These are phyloP conservation scores for Phrynosoma platyrhinos DNA, from an alignment of 2,113 vertebrate genomes.

Conservation along the genomic window DNA sequence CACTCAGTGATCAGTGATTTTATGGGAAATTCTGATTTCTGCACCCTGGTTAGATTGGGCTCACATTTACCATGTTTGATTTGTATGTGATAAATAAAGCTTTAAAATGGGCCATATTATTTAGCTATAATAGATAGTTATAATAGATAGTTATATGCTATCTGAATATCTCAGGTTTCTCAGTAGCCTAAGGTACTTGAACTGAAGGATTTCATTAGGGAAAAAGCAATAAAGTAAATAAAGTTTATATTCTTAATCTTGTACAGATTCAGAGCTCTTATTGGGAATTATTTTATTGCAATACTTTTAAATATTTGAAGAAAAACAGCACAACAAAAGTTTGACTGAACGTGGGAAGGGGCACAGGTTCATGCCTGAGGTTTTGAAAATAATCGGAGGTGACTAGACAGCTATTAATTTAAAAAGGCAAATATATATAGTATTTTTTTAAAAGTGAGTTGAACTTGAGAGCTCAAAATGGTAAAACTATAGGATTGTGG, in stretches of 20 bases:
- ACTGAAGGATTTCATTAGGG: background rate
- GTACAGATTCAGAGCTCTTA: background rate
- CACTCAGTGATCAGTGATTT: too few species aligned
- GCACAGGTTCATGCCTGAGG: too few species aligned
- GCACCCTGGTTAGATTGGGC: background rate
- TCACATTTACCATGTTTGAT: background rate
- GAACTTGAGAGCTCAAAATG: background rate
- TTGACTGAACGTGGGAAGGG: background rate
- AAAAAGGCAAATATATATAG: too few species aligned
- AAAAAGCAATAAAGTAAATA: background rate
- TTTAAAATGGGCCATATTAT: background rate
- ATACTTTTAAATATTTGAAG: background rate
- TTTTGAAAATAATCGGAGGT: background rate
- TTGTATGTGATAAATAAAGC: background rate
- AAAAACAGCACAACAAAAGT: background rate
- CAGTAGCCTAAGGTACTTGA: background rate
- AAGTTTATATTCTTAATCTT: background rate
- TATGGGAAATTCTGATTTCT: too few species aligned
- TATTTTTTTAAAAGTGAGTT: background rate
- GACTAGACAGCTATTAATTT: background rate
- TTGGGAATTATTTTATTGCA: background rate
- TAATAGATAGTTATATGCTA: background rate
- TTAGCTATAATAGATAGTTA: background rate
- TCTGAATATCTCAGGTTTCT: background rate
- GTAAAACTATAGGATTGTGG: background rate